Conservation (phyloP, 64 coral and sea anemone genomes). For the Hydrozoanthus tunicans region DNA sequence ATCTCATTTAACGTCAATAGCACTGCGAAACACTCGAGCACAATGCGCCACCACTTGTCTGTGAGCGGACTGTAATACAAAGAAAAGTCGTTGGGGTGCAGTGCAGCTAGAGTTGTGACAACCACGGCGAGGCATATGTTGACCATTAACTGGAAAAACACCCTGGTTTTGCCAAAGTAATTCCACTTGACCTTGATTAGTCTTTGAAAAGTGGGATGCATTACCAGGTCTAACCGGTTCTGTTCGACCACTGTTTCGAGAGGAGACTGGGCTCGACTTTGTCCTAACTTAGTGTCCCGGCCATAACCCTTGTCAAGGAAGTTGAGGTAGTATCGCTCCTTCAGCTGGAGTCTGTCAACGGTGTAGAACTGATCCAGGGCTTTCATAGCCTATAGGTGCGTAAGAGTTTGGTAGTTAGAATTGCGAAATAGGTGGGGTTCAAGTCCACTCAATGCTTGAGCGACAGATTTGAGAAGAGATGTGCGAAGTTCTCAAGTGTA, state of each 20-base stretch:
- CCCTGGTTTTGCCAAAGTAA: conserved; percentile 55
- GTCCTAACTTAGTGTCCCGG: conserved; percentile 5
- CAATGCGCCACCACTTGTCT: conserved; percentile 61
- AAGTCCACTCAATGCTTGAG: neutral
- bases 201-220: conserved; percentile 62
- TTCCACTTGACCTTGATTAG: conserved; percentile 66
- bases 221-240: conserved; percentile 70
- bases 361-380: conserved; percentile 82
- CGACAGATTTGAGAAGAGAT: neutral
- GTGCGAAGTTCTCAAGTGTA: neutral
- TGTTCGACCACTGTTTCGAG: conserved; percentile 73
- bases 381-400: conserved; percentile 58
- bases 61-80: conserved; percentile 48
- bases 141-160: conserved; percentile 41
- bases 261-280: conserved; percentile 47
- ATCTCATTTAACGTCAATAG: conserved; percentile 77
- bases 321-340: conserved; percentile 81
- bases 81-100: conserved; percentile 24
- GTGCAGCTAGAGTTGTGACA: conserved; percentile 53
- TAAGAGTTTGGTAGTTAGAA: neutral
- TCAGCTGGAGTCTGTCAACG: conserved; percentile 70
- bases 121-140: conserved; percentile 40
- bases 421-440: too few species aligned
- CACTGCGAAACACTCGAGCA: conserved; percentile 63
- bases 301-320: conserved; percentile 61